Base-by-base conservation (phyloP, 2,113 vertebrate genomes). In the Hemiprocne comata region DNA sequence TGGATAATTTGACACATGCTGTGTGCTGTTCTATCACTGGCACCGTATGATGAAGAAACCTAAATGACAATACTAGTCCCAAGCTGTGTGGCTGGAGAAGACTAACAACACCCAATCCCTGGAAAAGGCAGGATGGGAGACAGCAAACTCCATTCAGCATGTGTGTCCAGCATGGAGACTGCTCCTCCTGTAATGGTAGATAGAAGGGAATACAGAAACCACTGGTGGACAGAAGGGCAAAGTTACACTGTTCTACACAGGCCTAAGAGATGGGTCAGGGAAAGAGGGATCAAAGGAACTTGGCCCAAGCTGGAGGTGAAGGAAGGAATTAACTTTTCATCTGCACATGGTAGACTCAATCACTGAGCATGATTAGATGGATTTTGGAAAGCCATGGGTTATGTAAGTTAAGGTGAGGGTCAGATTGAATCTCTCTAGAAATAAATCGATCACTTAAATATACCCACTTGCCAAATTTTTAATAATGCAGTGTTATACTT, bases 131-230 rank as follows among this genome's bases (percentile, higher is more conserved):
- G 62, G 48, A 33, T 20, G 38, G 33, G 85, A 82, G 53, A 64
- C 6, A 31, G 29, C 21, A 74, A 81, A 51, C 4, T n/a, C 53
- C 3, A 1, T 65, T 42, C 77, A 51, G 53, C 46, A 2, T 0
- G 0, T 3, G 14, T 14, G 28, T 23, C 36, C 3, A 1, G 72
- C 5, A 0, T 0, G 10, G 76, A 40, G 26, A 42, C 6, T 3
- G 46, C 65, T 75, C n/a, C 65, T 24, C 2, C 4, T 4, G 0
- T 6, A 34, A 51, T 0, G 0, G 58, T 4, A 48, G 36, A 31
- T 2, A 46, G 10, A 38, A 61, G 60, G 70, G 50, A 5, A 26
- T 9, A 33, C 1, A 20, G 38, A 17, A 29, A 48, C 16, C 1
- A 8, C 20, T 9, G 58, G 0, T 0, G 64, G 51, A 70, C 31